Base-by-base conservation (phyloP, 2,888 invertebrate genomes). In the Eurytoma adleriae region DNA sequence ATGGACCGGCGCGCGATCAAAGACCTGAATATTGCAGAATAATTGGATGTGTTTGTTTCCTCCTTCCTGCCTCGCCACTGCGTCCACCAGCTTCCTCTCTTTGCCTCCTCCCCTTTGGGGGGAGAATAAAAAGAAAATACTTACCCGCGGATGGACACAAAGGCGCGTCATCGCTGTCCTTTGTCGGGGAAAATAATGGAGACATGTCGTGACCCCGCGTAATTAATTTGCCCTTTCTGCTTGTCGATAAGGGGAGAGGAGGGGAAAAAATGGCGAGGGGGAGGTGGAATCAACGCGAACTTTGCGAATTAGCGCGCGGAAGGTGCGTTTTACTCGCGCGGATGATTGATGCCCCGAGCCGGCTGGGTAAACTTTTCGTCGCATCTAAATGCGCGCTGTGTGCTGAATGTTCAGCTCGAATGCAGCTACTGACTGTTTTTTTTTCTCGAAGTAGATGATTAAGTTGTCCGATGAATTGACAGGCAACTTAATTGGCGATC, bases 191-290 rank as follows among this genome's bases (percentile, higher is more conserved):
- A 85, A 86, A 85, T 87, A 88, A 88, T 87, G 86, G 85, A 85
- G 85, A 87, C 86, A 85, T 87, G 86, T 84, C 87, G 86, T 87
- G 88, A 87, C 85, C 84, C 68, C 71, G 69, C 80, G 84, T 87
- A 87, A 88, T 88, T 88, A 88, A 88, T 87, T 84, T 83, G 83
- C 83, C 66, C 68, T 71, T 52, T 16, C 54, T 54, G 13, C 54
- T 54, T 77, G 82, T 83, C 83, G 82, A 80, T 66, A 52, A 59
- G 16, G 20, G 48, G 4, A 56, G 68, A 27, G 68, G 13, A 40
- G 24, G 57, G 13, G 20, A 57, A 57, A 27, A 16, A 50, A 59
- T 0, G 12, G 57, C 3, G 40, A 57, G 20, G 40, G 40, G 40
- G 0, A 3, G 40, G n/a, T n/a, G n/a, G 40, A 40, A 40, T 40